phyloP scores from a whole-genome alignment of 2,888 invertebrate genomes.

The Ametastegia equiseti region DNA sequence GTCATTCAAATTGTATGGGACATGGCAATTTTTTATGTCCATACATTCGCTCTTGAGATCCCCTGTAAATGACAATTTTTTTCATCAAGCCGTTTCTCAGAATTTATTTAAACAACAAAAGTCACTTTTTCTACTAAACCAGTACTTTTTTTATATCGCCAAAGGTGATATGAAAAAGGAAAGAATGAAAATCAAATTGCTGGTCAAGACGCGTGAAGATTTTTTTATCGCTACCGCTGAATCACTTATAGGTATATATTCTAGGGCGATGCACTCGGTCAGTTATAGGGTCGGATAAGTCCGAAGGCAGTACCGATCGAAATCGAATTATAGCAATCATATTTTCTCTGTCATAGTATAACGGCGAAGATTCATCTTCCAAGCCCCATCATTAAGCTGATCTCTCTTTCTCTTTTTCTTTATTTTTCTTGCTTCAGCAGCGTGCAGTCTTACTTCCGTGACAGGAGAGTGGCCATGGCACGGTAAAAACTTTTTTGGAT shows the following conservation, averaged over 20 bases:
- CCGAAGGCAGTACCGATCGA: slow-evolving; percentile 41
- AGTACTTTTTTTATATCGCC: no score
- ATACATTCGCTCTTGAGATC: no score
- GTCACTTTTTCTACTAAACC: no score
- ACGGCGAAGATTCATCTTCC: slow-evolving; percentile 40
- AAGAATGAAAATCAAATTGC: no score
- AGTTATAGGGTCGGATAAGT: not conserved
- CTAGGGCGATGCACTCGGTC: slow-evolving; percentile 1
- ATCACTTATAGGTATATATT: not conserved
- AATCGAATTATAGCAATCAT: slow-evolving; percentile 46
- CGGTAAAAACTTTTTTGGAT: not conserved
- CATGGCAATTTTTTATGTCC: no score
- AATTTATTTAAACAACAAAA: no score
- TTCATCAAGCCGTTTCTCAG: no score
- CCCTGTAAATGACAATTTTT: no score
- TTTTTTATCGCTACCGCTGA: not conserved
- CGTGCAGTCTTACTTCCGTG: slow-evolving; percentile 5
- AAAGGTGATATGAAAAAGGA: no score
- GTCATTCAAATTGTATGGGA: no score
- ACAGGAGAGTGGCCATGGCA: not conserved
- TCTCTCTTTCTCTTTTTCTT: not conserved
- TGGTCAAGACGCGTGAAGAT: not conserved
- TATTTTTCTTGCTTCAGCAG: not conserved
- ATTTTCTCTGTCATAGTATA: slow-evolving; percentile 39
- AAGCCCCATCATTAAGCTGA: slow-evolving; percentile 35